These are phyloP conservation scores for Pelusios castaneus DNA, from an alignment of 2,113 vertebrate species.

Conservation along the genomic window DNA sequence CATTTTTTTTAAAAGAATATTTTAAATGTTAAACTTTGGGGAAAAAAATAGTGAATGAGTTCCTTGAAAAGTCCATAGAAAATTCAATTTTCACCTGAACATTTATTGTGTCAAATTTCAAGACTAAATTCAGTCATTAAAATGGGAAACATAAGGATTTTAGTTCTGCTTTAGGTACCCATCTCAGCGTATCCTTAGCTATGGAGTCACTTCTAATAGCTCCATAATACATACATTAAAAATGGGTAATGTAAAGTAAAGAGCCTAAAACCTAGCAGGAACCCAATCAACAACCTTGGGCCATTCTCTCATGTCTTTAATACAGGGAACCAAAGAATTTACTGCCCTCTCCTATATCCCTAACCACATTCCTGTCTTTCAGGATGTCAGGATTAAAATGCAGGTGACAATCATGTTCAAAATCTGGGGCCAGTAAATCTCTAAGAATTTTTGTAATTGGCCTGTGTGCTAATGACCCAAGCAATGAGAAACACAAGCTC, in stretches of 20 bases:
- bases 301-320: neutral
- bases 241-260: neutral
- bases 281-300: neutral
- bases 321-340: neutral
- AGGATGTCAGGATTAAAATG: neutral
- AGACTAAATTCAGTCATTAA: neutral
- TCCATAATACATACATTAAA: neutral
- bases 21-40: neutral
- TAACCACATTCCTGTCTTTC: neutral
- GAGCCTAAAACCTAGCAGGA: neutral
- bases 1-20: neutral
- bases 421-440: neutral
- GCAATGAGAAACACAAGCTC: slow-evolving; percentile 51
- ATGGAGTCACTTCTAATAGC: neutral
- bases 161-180: neutral
- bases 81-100: neutral
- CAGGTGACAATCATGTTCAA: neutral
- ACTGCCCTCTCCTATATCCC: neutral
- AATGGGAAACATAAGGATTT: neutral
- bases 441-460: neutral
- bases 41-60: neutral
- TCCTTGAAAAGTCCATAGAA: neutral
- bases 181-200: neutral
- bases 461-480: neutral
- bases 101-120: neutral